phyloP scores from a whole-genome alignment of 2,797 vertebrate species.

The Delichon dasypus region DNA sequence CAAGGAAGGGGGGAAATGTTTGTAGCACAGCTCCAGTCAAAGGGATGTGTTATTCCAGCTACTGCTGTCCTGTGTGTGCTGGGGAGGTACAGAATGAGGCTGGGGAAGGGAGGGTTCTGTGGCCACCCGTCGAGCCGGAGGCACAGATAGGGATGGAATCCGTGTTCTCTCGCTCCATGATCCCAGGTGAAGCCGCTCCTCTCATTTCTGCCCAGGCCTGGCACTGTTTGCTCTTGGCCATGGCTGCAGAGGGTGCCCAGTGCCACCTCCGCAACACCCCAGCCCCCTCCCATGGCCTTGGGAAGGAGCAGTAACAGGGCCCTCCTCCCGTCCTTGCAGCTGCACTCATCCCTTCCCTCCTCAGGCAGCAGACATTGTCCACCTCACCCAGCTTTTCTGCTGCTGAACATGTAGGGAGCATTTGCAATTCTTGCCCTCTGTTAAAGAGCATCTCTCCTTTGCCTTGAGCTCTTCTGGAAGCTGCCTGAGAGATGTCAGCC shows the following conservation, averaged over 20 bases:
- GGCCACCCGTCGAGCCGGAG: rapidly evolving
- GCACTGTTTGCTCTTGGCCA: not conserved
- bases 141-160: not conserved
- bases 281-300: not conserved
- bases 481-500: not conserved
- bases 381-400: not conserved
- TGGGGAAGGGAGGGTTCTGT: not conserved
- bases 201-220: not conserved
- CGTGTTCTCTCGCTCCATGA: rapidly evolving
- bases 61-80: not conserved
- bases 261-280: not conserved
- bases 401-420: not conserved
- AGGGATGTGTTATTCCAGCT: not conserved
- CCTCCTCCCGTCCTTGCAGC: not conserved
- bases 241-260: not conserved
- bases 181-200: not conserved
- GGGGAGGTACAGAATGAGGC: not conserved
- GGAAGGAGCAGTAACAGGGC: not conserved
- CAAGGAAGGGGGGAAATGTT: not conserved
- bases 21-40: not conserved
- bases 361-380: not conserved
- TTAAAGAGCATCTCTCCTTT: not conserved
- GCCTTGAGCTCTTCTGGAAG: not conserved
- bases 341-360: not conserved
- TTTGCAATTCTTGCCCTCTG: not conserved